Conservation (phyloP, 2,797 vertebrate genomes). For the Tapirus indicus region DNA sequence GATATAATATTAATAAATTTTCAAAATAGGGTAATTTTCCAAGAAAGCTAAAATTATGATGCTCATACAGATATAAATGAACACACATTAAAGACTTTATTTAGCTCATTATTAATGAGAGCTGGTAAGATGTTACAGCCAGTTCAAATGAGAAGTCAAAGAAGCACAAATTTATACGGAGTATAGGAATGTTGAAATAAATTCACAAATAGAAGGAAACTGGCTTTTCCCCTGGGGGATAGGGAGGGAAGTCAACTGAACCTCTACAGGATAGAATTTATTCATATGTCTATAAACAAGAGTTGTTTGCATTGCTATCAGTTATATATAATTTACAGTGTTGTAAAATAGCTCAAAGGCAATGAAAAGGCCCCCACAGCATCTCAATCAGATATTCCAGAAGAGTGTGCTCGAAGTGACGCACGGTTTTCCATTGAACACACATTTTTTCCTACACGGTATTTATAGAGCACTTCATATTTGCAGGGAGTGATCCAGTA, state of each 20-base stretch:
- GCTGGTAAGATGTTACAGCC: neutral
- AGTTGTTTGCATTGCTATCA: neutral
- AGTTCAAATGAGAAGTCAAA: neutral
- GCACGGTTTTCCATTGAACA: neutral
- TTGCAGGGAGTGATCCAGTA: neutral
- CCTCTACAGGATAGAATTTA: neutral
- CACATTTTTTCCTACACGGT: neutral
- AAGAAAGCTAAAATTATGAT: neutral
- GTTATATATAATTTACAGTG: neutral
- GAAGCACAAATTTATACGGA: neutral
- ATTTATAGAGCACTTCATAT: neutral
- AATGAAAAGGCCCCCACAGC: neutral
- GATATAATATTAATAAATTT: neutral
- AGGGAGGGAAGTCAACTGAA: neutral
- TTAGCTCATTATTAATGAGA: neutral
- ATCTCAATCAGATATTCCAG: too few relatives aligned
- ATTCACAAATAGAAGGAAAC: neutral
- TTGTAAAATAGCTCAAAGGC: neutral
- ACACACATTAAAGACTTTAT: neutral
- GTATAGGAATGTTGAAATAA: neutral
- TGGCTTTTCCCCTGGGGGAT: neutral
- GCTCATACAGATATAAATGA: neutral
- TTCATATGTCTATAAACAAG: neutral
- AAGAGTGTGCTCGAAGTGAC: neutral
- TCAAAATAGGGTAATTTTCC: neutral